Evolutionary conservation across 2,888 invertebrate species (phyloP), one percentile per base, ranked within the genome.

Genomic region (Eupithecia abbreviata): DNA sequence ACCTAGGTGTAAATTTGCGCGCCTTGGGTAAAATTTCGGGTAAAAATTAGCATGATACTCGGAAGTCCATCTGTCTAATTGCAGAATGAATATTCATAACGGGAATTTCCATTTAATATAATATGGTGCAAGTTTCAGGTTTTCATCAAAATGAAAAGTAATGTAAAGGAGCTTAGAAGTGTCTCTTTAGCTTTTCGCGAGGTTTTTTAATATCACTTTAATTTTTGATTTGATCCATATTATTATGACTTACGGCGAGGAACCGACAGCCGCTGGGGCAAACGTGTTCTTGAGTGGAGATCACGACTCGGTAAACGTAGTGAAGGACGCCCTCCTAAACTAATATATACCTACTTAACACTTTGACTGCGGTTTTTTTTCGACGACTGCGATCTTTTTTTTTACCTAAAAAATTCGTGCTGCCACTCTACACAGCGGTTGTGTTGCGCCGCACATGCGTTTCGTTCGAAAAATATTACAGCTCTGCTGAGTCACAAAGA

Each of bases 51-150:
- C 84, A 83, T 83, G 82, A 83, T 79, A 83, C 82, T 84, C 76
- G 77, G 79, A 84, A 84, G 83, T 84, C 85, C 84, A 84, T 85
- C 84, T 83, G 79, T 80, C 82, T 86, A 86, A 85, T 86, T 85
- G 84, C 84, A 85, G 80, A 70, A 83, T 86, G 83, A 84, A 86
- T 86, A 86, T 85, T 81, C 79, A 85, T 80, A 70, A 15, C n/a
- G 55, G 47, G 79, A 80, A 75, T 85, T 84, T 83, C 74, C 85
- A 83, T 78, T 74, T 70, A 74, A 80, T 76, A 76, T 78, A 49
- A 77, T 62, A 77, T 66, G 66, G 43, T 66, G 73, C 45, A 62
- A 66, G 67, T 67, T 75, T 67, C 67, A 42, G 68, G 43, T 71
- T 76, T 73, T 74, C 47, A 69, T 69, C 69, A 49, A 69, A 69